Evolutionary conservation across 2,888 invertebrate species (phyloP).

Genomic region (Caenorhabditis sp.): DNA sequence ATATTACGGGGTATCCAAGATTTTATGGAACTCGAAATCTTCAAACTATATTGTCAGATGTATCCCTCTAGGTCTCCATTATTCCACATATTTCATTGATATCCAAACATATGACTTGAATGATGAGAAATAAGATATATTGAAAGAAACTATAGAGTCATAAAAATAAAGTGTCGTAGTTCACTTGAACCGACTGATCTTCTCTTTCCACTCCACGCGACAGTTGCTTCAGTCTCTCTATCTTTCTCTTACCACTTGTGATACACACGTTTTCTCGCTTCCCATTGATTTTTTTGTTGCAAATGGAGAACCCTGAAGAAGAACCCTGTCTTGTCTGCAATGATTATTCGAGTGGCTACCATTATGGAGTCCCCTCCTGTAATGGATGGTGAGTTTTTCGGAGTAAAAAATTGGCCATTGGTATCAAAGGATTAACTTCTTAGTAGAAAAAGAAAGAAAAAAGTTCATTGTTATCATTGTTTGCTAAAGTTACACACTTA

Average conservation of each 20-base stretch:
- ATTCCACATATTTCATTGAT: no score
- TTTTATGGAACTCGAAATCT: no score
- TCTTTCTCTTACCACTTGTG: conserved; percentile 36
- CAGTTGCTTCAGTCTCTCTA: conserved; percentile 39
- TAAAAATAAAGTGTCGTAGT: conserved; percentile 23
- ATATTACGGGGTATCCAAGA: no score
- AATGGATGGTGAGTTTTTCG: conserved; percentile 75
- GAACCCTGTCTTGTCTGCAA: conserved; percentile 78
- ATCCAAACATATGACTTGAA: no score
- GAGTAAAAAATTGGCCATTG: neutral
- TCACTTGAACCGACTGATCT: conserved; percentile 53
- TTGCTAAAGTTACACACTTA: conserved; percentile 2
- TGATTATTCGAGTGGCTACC: conserved; percentile 79
- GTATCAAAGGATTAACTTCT: neutral
- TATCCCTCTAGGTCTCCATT: no score
- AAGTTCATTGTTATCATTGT: conserved; percentile 13
- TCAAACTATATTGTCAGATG: no score
- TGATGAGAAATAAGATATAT: conserved; percentile 14
- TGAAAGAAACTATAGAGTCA: neutral
- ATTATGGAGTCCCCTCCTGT: conserved; percentile 81
- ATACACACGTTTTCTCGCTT: conserved; percentile 24
- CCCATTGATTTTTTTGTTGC: conserved; percentile 31
- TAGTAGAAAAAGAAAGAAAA: neutral
- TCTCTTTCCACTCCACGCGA: conserved; percentile 15
- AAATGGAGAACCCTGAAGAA: conserved; percentile 60